A percentile compares a stretch with the other conserved stretches of the same genome.
These are phyloP conservation scores for Chunga burmeisteri DNA, from an alignment of 2,113 vertebrate species.

Conservation along the genomic window DNA sequence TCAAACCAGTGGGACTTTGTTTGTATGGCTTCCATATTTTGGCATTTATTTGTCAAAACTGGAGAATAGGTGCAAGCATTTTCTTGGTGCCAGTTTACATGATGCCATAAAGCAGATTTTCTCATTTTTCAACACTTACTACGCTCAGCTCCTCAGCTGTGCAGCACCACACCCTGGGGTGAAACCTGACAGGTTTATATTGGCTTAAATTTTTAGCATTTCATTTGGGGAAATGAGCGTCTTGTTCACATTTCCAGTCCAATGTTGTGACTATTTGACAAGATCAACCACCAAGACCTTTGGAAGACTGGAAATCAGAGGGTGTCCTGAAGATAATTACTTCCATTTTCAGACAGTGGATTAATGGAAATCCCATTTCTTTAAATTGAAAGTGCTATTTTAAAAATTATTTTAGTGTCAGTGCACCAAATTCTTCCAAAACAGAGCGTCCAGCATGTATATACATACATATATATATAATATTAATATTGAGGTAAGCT, in stretches of 20 bases:
- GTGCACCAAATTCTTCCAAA: neutral
- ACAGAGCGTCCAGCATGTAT: neutral
- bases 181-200: conserved; percentile 67
- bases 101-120: conserved; percentile 64
- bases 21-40: conserved; percentile 30
- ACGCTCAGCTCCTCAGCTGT: conserved; percentile 72
- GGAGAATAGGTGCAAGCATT: conserved; percentile 22
- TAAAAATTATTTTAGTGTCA: neutral
- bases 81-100: conserved; percentile 47
- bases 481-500: neutral
- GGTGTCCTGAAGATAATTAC: neutral
- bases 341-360: neutral
- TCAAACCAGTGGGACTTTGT: neutral
- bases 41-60: conserved; percentile 50
- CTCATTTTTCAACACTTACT: conserved; percentile 72
- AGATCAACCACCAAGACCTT: neutral
- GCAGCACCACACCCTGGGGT: conserved; percentile 65
- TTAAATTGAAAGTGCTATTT: neutral
- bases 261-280: conserved; percentile 22
- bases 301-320: neutral
- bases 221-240: conserved; percentile 16
- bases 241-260: conserved; percentile 28
- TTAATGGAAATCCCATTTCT: neutral
- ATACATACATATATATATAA: neutral
- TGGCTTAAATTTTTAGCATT: conserved; percentile 60